Conservation (phyloP, 1,140 invertebrate species). For the Cotesia typhae region DNA sequence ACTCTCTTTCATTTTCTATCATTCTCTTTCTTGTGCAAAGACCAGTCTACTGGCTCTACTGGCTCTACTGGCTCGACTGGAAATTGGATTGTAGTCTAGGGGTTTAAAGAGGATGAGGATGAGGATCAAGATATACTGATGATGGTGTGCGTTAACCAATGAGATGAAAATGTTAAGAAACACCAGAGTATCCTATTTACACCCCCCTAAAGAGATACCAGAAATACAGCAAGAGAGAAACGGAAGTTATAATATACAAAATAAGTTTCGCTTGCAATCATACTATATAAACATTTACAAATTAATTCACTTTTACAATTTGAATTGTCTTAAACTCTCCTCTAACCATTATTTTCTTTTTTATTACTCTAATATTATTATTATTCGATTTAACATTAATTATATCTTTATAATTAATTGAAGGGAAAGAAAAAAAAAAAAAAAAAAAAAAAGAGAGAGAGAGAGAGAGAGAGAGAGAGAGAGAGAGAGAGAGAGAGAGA, state of each 20-base stretch:
- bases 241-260: not conserved
- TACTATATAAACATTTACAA: conserved; percentile 12
- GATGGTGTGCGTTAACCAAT: conserved; percentile 13
- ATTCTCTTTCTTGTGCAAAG: conserved; percentile 5
- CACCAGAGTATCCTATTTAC: conserved; percentile 9
- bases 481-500: too few species aligned
- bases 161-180: conserved; percentile 13
- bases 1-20: not conserved
- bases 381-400: too few species aligned
- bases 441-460: too few species aligned
- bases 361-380: too few species aligned
- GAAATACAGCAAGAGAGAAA: not conserved
- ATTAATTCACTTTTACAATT: conserved; percentile 6
- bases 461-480: too few species aligned
- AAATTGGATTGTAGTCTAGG: conserved; percentile 1
- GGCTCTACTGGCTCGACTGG: not conserved
- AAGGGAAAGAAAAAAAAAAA: too few species aligned
- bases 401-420: too few species aligned
- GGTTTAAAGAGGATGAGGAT: not conserved
- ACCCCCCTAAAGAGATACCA: not conserved
- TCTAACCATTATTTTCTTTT: too few species aligned
- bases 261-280: not conserved
- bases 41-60: not conserved
- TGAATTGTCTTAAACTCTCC: too few species aligned
- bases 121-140: not conserved